These are phyloP conservation scores for Grammomys surdaster DNA, from an alignment of 2,113 vertebrate species.

Conservation along the genomic window DNA sequence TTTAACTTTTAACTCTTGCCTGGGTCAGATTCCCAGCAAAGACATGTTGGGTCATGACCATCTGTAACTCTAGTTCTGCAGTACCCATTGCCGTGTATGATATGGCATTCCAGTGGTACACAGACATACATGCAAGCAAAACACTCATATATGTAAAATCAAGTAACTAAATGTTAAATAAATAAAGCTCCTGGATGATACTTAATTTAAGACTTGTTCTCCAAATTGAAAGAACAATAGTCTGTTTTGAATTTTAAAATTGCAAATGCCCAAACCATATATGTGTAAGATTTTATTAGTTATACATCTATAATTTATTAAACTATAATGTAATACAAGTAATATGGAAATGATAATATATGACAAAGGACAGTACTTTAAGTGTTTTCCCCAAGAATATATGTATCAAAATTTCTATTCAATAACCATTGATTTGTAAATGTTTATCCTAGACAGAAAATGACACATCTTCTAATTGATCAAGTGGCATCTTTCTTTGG, in stretches of 20 bases:
- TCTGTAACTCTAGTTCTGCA: background rate
- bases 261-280: background rate
- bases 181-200: background rate
- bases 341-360: background rate
- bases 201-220: background rate
- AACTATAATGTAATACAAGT: background rate
- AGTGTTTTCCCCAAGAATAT: background rate
- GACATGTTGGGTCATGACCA: background rate
- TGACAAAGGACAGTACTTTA: background rate
- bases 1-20: no score
- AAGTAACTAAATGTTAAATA: background rate
- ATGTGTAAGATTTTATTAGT: background rate
- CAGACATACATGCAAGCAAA: background rate
- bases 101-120: background rate
- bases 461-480: background rate
- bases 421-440: background rate
- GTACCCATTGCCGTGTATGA: background rate
- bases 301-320: background rate
- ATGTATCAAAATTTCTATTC: background rate
- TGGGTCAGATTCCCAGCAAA: background rate
- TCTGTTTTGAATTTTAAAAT: background rate
- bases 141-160: background rate
- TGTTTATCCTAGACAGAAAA: background rate
- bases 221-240: background rate
- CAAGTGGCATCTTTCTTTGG: background rate